Conservation (phyloP, 30 jellyfish, hydroid and myxozoan species). For the Turritopsis rubra region DNA sequence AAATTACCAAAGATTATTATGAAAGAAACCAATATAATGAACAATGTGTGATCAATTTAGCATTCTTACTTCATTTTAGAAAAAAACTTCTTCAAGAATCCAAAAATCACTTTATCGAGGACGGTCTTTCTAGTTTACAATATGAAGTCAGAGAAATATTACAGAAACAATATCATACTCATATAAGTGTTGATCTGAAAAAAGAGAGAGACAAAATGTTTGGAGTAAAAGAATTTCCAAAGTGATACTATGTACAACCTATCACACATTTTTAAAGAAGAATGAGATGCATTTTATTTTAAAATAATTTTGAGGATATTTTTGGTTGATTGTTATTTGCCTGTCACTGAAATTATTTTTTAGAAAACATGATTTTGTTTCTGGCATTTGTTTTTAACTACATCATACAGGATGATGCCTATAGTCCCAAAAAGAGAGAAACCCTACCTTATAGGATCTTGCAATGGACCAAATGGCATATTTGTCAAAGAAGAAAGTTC, state of each 20-base stretch:
- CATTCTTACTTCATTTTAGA: background rate
- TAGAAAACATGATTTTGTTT: too few species aligned
- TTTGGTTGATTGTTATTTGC: too few species aligned
- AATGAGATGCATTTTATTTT: too few species aligned
- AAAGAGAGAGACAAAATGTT: background rate
- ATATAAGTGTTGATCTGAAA: background rate
- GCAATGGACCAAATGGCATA: slow-evolving; percentile 86
- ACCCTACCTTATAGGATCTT: slow-evolving; percentile 85
- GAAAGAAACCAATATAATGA: background rate
- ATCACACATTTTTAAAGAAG: too few species aligned
- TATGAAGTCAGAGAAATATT: slow-evolving; percentile 30
- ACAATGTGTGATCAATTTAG: background rate
- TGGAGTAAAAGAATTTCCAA: slow-evolving; percentile 17
- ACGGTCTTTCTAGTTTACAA: slow-evolving; percentile 51
- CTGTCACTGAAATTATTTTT: too few species aligned
- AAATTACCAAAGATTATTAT: too few species aligned
- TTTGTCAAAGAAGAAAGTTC: slow-evolving; percentile 41
- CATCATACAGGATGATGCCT: too few species aligned
- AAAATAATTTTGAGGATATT: too few species aligned
- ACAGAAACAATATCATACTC: slow-evolving; percentile 4
- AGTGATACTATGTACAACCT: background rate
- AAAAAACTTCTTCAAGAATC: background rate
- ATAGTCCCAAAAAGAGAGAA: background rate
- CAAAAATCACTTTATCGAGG: slow-evolving; percentile 21
- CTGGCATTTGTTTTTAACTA: too few species aligned